These are phyloP conservation scores for Bombycilla garrulus DNA, from an alignment of 2,113 vertebrate genomes.

Conservation along the genomic window DNA sequence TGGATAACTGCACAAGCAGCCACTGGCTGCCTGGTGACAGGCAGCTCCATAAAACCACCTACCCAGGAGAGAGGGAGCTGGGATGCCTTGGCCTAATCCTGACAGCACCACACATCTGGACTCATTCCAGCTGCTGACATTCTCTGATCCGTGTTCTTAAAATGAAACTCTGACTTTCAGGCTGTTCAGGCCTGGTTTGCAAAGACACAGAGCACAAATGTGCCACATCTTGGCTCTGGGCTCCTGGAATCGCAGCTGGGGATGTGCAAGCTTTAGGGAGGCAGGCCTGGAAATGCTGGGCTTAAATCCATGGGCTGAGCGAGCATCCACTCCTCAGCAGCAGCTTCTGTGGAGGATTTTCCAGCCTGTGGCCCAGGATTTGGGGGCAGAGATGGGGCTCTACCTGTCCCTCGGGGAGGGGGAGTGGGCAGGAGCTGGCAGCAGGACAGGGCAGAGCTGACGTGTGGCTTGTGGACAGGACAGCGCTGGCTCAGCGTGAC, in stretches of 20 bases:
- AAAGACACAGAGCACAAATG: not conserved
- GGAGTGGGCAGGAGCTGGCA: not conserved
- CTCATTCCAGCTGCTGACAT: not conserved
- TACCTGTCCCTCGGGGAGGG: not conserved
- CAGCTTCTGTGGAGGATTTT: not conserved
- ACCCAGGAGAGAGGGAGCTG: fast-evolving
- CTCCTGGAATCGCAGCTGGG: not conserved
- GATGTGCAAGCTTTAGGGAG: not conserved
- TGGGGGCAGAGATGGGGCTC: fast-evolving
- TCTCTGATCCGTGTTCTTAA: not conserved
- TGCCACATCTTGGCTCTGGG: fast-evolving
- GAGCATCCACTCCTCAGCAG: fast-evolving
- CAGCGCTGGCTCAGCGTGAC: fast-evolving
- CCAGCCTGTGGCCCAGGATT: not conserved
- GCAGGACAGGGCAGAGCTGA: not conserved
- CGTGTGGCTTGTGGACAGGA: fast-evolving
- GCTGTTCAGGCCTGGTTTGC: not conserved
- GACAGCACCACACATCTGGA: not conserved
- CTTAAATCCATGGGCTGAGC: not conserved
- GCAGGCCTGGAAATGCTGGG: not conserved
- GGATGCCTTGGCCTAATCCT: not conserved
- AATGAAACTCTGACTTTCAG: not conserved
- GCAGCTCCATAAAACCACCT: not conserved
- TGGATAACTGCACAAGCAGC: not conserved
- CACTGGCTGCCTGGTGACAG: not conserved